Base-by-base conservation (phyloP, 2,113 vertebrate species). In the Protomyctophum bolini region DNA sequence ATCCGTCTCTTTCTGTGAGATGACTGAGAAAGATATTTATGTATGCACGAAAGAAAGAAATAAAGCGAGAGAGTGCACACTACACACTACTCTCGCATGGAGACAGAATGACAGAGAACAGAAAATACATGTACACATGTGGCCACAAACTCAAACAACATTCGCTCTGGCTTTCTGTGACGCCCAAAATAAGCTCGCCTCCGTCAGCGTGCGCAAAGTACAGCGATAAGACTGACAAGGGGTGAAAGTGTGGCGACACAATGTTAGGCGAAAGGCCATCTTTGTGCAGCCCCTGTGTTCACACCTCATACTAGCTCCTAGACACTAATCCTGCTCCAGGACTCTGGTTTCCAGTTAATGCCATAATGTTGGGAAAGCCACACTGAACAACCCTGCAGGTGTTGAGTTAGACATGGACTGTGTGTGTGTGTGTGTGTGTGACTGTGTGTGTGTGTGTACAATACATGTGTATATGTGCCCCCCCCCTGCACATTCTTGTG, bases 261-360 rank as follows among this genome's bases (percentile, higher is more conserved):
- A 78, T 72, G 45, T 70, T 8, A 61, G 77, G 72, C 69, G 67
- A 80, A 86, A 83, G 71, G 49, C 66, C 76, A 77, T 80, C 64
- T 75, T 58, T 83, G 68, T 48, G 66, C 69, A 70, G 89, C 88
- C 86, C 86, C 81, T 70, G 68, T 84, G 82, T 91, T 92, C 87
- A 83, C 91, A 90, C 89, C 80, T 41, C 33, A 41, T 41, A 41
- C 33, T 41, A 41, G 33, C 33, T 89, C 70, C 58, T 65, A 33
- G 8, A 33, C 5, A 69, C 84, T 90, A 86, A 92, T 91, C 88
- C 76, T 64, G 68, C 86, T 74, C 70, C 80, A 72, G 75, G 68
- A 77, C 73, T 83, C 81, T 67, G 67, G 76, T 87, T 86, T 89
- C 83, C 70, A 88, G 72, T 72, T 89, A 81, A 87, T 80, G 74